Evolutionary conservation across 2,797 vertebrate species (phyloP).

Genomic region (Enteromius viviparus): DNA sequence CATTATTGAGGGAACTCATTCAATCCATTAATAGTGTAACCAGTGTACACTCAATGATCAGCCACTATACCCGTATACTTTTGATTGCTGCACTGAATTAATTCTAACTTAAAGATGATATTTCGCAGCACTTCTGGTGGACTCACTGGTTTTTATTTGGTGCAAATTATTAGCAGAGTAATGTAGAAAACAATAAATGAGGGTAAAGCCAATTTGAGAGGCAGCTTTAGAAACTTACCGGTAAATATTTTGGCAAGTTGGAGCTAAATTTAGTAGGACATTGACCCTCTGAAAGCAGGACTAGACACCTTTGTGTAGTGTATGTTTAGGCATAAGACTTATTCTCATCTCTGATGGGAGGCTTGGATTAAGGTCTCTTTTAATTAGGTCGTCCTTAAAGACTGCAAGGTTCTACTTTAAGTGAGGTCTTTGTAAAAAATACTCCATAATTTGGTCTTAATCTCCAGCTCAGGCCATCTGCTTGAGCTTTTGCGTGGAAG

Average conservation of each 20-base stretch:
- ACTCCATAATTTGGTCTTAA: constrained; percentile 69
- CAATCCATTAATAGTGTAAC: not conserved
- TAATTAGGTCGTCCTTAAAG: constrained; percentile 56
- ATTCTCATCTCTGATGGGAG: not conserved
- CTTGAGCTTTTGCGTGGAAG: constrained; percentile 58
- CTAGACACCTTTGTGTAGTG: not conserved
- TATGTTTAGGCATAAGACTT: not conserved
- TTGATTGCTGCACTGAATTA: not conserved
- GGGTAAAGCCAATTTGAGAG: not conserved
- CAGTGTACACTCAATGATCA: not conserved
- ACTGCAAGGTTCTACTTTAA: constrained; percentile 55
- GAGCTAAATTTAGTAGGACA: not conserved
- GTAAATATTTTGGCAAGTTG: not conserved
- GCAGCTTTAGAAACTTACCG: not conserved
- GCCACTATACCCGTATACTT: not conserved
- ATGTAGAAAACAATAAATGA: not conserved
- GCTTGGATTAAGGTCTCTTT: constrained; percentile 53
- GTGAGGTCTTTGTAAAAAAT: constrained; percentile 59
- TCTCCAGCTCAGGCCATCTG: constrained; percentile 68
- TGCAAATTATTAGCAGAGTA: not conserved
- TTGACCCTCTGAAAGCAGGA: not conserved
- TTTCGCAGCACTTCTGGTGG: not conserved
- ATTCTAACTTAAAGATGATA: not conserved
- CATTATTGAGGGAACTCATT: not conserved
- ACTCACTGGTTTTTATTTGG: not conserved